A percentile compares a stretch with the other conserved stretches of the same genome.
phyloP scores from a whole-genome alignment of 2,797 vertebrate genomes.

The Gastrophryne carolinensis region DNA sequence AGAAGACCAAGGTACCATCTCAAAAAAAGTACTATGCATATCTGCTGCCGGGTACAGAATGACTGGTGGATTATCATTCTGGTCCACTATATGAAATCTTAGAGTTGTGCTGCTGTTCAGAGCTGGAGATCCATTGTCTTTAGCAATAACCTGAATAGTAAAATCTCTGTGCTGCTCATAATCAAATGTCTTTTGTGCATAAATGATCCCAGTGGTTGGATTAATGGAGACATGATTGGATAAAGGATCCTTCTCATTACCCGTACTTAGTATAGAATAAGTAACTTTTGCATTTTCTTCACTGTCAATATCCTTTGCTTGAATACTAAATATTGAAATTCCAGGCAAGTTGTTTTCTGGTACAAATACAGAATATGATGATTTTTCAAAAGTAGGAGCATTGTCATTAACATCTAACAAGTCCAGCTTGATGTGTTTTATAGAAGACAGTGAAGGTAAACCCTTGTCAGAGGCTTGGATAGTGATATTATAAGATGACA shows the following conservation, averaged over 20 bases:
- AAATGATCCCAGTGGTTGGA: constrained; percentile 57
- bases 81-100: constrained; percentile 57
- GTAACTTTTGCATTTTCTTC: constrained; percentile 68
- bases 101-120: constrained; percentile 60
- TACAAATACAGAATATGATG: constrained; percentile 46
- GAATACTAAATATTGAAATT: constrained; percentile 65
- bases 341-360: constrained; percentile 71
- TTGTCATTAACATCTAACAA: constrained; percentile 51
- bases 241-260: constrained; percentile 57
- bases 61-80: constrained; percentile 61
- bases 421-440: constrained; percentile 51
- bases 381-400: constrained; percentile 49
- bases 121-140: constrained; percentile 60
- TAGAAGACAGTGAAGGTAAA: constrained; percentile 55
- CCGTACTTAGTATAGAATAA: constrained; percentile 61
- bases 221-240: constrained; percentile 61
- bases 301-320: constrained; percentile 68
- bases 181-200: constrained; percentile 70
- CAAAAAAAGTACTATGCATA: constrained; percentile 66
- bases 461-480: constrained; percentile 57
- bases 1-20: constrained; percentile 73
- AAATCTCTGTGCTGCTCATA: constrained; percentile 68
- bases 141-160: constrained; percentile 58
- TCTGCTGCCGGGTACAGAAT: constrained; percentile 64
- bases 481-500: constrained; percentile 61